phyloP scores from a whole-genome alignment of 1,140 invertebrate species.

The Neoseiulus cucumeris region DNA sequence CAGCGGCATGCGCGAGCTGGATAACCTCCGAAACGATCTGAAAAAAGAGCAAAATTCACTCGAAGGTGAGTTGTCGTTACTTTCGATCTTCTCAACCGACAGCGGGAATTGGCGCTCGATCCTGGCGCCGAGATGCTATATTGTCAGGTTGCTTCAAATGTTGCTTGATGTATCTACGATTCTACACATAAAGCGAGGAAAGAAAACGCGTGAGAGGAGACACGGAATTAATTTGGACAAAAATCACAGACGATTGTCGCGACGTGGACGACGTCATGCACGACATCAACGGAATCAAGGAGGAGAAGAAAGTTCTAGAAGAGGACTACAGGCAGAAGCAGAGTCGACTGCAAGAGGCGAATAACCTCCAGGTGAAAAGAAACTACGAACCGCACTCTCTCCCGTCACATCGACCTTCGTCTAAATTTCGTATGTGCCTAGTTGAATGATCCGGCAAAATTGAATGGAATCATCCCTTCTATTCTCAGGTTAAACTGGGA shows the following conservation, averaged over 20 bases:
- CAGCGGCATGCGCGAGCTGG: background rate
- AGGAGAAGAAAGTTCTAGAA: background rate
- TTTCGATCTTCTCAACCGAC: too few species aligned
- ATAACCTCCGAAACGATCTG: background rate
- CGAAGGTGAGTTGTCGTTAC: background rate
- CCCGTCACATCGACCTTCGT: too few species aligned
- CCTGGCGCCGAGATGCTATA: too few species aligned
- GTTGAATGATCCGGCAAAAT: too few species aligned
- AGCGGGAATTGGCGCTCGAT: too few species aligned
- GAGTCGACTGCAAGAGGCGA: background rate
- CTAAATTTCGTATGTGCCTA: too few species aligned
- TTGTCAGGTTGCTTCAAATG: too few species aligned
- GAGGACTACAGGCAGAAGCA: background rate
- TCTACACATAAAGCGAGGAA: too few species aligned
- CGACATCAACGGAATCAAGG: background rate
- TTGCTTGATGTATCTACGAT: too few species aligned
- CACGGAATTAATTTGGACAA: background rate
- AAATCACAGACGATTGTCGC: background rate
- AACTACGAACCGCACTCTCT: background rate
- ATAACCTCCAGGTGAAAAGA: background rate
- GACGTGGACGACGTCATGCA: constrained; percentile 5
- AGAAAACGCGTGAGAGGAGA: too few species aligned
- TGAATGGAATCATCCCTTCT: background rate
- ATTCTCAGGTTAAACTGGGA: background rate
- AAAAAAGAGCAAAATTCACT: background rate